A percentile compares a stretch with the other conserved stretches of the same genome.
These are phyloP conservation scores for Lontra canadensis DNA, from an alignment of 2,113 vertebrate species.

Conservation along the genomic window DNA sequence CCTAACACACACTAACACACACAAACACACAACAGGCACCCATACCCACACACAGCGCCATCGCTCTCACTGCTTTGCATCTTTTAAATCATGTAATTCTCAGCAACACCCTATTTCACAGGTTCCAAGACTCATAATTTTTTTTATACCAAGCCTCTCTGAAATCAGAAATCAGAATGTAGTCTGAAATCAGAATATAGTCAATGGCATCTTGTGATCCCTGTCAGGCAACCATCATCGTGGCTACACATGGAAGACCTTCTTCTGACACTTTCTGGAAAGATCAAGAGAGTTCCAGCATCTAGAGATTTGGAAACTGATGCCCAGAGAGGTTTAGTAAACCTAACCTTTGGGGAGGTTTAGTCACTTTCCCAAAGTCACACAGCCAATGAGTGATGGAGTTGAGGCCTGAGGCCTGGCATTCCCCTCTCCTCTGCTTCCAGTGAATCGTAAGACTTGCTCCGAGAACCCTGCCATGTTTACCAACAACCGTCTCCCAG, in stretches of 20 bases:
- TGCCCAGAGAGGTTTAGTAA: background rate
- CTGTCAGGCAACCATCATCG: background rate
- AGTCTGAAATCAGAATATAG: background rate
- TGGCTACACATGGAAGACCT: background rate
- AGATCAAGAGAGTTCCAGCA: background rate
- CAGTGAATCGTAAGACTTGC: background rate
- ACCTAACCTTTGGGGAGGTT: background rate
- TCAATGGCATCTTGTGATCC: background rate
- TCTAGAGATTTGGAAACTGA: conserved; percentile 5
- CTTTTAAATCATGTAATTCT: background rate
- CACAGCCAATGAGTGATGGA: background rate
- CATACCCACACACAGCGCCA: background rate
- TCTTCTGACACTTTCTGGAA: background rate
- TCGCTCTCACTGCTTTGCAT: background rate
- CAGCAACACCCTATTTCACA: background rate
- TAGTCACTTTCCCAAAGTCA: background rate
- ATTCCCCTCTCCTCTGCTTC: background rate
- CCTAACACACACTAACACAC: background rate
- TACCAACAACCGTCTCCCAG: background rate
- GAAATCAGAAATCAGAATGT: background rate
- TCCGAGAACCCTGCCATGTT: background rate
- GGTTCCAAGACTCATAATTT: background rate
- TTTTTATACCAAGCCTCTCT: background rate
- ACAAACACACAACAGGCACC: background rate
- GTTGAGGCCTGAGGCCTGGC: background rate